A percentile compares a stretch with the other conserved stretches of the same genome.
Evolutionary conservation across 2,888 invertebrate species (phyloP).

Genomic region (Morpho helenor): DNA sequence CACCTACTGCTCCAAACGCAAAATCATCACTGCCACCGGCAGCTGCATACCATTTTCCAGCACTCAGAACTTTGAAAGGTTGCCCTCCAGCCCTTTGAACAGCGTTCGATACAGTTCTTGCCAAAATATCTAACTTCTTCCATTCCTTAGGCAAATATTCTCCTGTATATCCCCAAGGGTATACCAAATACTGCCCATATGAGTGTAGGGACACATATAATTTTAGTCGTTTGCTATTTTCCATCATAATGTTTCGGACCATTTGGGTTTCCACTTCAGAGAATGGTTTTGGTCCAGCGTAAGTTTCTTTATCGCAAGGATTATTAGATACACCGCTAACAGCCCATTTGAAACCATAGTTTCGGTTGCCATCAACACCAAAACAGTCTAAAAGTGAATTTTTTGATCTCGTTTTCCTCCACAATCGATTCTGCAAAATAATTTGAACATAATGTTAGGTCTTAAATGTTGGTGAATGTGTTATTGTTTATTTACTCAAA

Average conservation of each 20-base stretch:
- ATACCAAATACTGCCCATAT: slow-evolving; percentile 81
- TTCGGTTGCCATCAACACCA: slow-evolving; percentile 85
- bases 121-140: slow-evolving; percentile 63
- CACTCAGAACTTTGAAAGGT: slow-evolving; percentile 66
- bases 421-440: slow-evolving; percentile 76
- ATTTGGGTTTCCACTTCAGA: slow-evolving; percentile 81
- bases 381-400: slow-evolving; percentile 51
- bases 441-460: background rate
- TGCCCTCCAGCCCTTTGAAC: slow-evolving; percentile 60
- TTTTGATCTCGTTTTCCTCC: slow-evolving; percentile 81
- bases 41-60: slow-evolving; percentile 79
- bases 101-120: slow-evolving; percentile 54
- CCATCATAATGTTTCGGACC: slow-evolving; percentile 75
- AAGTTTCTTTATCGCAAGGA: slow-evolving; percentile 79
- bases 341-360: slow-evolving; percentile 85
- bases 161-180: slow-evolving; percentile 82
- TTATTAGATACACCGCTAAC: slow-evolving; percentile 81
- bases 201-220: slow-evolving; percentile 85
- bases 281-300: slow-evolving; percentile 78
- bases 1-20: slow-evolving; percentile 73
- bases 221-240: slow-evolving; percentile 70
- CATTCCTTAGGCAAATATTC: slow-evolving; percentile 67
- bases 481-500: no score
- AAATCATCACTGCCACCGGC: slow-evolving; percentile 83
- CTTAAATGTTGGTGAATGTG: no score